These are phyloP conservation scores for Acrocephalus arundinaceus DNA, from an alignment of 2,113 vertebrate species.

Conservation along the genomic window DNA sequence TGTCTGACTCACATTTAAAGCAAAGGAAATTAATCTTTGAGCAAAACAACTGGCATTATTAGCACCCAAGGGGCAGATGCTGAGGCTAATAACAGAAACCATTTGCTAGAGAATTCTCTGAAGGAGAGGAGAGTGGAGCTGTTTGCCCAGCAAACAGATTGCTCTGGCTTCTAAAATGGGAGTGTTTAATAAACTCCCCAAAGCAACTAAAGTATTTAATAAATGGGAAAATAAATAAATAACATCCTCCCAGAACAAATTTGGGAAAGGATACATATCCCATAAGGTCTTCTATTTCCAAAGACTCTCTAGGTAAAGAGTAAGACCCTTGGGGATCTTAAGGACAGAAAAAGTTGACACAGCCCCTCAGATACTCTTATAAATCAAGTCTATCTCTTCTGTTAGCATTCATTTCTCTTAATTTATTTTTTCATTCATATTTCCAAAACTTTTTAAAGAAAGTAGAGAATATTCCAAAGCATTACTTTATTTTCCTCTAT, in stretches of 20 bases:
- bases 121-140: neutral
- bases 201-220: conserved; percentile 17
- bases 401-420: neutral
- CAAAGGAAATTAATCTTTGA: conserved; percentile 61
- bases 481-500: neutral
- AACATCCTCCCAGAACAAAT: neutral
- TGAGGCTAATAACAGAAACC: conserved; percentile 42
- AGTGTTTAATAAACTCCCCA: conserved; percentile 41
- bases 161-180: conserved; percentile 20
- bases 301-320: neutral
- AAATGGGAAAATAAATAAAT: conserved; percentile 41
- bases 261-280: neutral
- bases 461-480: neutral
- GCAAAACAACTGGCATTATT: conserved; percentile 43
- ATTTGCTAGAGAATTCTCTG: conserved; percentile 47
- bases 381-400: neutral
- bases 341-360: neutral
- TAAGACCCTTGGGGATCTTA: neutral
- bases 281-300: neutral
- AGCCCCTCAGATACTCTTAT: neutral
- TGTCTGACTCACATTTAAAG: conserved; percentile 51
- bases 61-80: conserved; percentile 26
- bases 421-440: neutral
- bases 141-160: neutral
- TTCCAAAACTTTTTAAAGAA: neutral